These are phyloP conservation scores for Drosophila chauvacae DNA, from an alignment of 1,140 invertebrate species.

Conservation along the genomic window DNA sequence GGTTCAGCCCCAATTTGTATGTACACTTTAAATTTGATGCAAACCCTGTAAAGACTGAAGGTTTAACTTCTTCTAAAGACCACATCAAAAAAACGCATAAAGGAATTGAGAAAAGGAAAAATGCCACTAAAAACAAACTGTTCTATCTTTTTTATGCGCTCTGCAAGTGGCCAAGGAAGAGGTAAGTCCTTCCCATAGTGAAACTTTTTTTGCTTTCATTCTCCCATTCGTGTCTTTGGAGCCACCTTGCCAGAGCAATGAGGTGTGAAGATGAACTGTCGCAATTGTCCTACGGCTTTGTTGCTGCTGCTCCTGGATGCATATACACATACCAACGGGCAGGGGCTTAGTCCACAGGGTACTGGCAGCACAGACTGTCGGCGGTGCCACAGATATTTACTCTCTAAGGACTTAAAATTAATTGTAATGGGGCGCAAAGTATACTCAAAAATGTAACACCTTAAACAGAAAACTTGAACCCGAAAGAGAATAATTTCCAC, in stretches of 20 bases:
- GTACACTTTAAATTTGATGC: constrained; percentile 23
- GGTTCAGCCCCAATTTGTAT: neutral
- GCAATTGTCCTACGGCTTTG: constrained; percentile 73
- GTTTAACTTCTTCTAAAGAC: constrained; percentile 17
- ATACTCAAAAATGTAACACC: neutral
- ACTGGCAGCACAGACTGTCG: neutral
- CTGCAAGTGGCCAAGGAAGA: constrained; percentile 58
- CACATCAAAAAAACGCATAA: constrained; percentile 22
- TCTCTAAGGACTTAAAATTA: neutral
- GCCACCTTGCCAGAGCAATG: constrained; percentile 70
- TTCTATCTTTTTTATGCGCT: constrained; percentile 39
- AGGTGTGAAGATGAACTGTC: constrained; percentile 82
- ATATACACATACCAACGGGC: constrained; percentile 27
- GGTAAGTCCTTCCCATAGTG: constrained; percentile 34
- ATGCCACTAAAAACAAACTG: constrained; percentile 49
- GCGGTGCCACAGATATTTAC: no score
- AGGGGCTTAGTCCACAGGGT: constrained; percentile 1
- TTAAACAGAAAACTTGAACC: neutral
- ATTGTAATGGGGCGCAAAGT: neutral
- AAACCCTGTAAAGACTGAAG: constrained; percentile 17
- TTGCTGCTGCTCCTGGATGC: constrained; percentile 54
- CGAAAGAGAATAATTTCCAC: neutral
- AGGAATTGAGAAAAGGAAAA: constrained; percentile 32
- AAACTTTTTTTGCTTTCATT: constrained; percentile 26
- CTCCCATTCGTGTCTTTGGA: constrained; percentile 42